Base-by-base conservation (phyloP, 2,113 vertebrate species). In the Sminthopsis crassicaudata region DNA sequence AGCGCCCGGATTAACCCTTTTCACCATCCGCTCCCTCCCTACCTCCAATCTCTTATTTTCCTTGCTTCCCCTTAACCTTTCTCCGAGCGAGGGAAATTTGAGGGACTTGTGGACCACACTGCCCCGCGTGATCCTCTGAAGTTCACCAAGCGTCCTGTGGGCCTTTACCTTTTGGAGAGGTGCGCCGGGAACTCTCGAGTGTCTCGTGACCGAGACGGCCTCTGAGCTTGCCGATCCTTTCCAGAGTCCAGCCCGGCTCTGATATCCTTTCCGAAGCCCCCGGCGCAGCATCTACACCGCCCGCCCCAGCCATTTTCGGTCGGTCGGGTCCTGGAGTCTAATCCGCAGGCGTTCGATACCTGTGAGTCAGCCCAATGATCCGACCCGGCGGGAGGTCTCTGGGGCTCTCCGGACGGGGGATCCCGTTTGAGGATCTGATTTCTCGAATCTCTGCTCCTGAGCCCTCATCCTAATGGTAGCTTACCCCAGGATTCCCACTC, bases 1-100 rank as follows among this genome's bases (percentile, higher is more conserved):
- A 42, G 52, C 53, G 55, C 84, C 90, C 94, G 91, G 89, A 91
- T 50, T 90, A 53, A 30, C 92, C 46, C 48, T 51, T 51, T 30
- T 51, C 94, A 48, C 67, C 91, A 23, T 92, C 67, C 67, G 67
- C 19, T 84, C 67, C 67, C 67, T 42, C 91, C 46, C 91, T 91
- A 25, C 46, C 48, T 30, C 30, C 93, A 42, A 23, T 42, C 67
- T 84, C 67, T 23, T 48, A 84, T 84, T 84, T 84, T 8, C 67
- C 67, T 84, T 42, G 16, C 16, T 76, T 76, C 67, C 67, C 1
- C n/a, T 84, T 84, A 84, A 84, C n/a, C 36, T 42, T 26, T 57
- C 67, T 42, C 67, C 19, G 5, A 22, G 7, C 1, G 0, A 36
- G 67, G n/a, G n/a, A 42, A 42, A 16, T 42, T 84, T 42, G 67